phyloP scores from a whole-genome alignment of 2,113 vertebrate genomes.

The Coturnix japonica region DNA sequence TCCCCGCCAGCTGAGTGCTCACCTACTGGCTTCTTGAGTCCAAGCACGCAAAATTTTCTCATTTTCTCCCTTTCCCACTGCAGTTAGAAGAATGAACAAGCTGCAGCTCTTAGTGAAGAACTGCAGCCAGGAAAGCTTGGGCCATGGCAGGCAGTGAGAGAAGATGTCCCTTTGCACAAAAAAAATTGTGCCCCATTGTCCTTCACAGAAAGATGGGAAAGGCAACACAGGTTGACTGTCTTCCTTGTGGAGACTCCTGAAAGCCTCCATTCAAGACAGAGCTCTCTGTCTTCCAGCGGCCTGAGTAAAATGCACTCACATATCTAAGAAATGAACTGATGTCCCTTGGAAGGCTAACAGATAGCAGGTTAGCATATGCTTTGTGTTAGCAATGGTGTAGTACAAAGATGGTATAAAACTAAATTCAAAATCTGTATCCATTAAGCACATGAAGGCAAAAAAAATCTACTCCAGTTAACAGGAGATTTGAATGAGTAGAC shows the following conservation, averaged over 20 bases:
- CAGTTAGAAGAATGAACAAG: neutral
- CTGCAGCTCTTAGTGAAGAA: neutral
- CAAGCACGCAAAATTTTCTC: neutral
- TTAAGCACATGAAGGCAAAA: neutral
- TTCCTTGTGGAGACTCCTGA: neutral
- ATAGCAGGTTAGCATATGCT: neutral
- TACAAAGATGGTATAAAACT: neutral
- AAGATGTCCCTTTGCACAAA: neutral
- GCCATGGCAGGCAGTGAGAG: neutral
- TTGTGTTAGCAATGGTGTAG: neutral
- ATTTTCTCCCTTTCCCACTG: neutral
- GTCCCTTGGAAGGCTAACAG: accelerated
- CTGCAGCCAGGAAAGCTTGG: neutral
- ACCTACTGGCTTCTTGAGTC: neutral
- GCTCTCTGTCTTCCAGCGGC: neutral
- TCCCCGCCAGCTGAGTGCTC: neutral
- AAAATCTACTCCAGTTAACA: neutral
- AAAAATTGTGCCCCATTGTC: neutral
- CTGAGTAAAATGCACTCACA: neutral
- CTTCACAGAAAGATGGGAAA: neutral
- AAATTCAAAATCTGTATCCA: neutral
- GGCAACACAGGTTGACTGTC: neutral
- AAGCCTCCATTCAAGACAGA: neutral
- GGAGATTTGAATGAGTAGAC: neutral
- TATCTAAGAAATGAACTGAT: neutral